These are phyloP conservation scores for Xenentodon cancila DNA, from an alignment of 2,797 vertebrate genomes.

Conservation along the genomic window DNA sequence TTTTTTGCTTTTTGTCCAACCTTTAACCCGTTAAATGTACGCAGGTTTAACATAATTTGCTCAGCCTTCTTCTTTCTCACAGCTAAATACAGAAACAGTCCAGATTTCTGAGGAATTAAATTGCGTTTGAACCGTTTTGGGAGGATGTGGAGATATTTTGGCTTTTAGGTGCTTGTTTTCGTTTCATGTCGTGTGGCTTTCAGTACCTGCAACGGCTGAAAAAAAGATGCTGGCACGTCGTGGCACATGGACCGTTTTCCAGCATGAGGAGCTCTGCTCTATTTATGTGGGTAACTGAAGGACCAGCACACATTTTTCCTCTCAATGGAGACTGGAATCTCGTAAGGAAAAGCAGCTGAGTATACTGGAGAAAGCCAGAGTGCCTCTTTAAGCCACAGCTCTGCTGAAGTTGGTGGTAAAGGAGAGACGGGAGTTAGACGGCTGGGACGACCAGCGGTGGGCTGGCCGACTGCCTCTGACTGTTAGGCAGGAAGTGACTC, in stretches of 20 bases:
- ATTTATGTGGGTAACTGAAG: slow-evolving; percentile 27
- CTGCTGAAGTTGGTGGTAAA: slow-evolving; percentile 28
- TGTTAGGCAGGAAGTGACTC: slow-evolving; percentile 67
- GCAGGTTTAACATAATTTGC: no score
- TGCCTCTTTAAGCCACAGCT: slow-evolving; percentile 24
- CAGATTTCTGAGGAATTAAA: neutral
- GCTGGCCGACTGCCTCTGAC: slow-evolving; percentile 46
- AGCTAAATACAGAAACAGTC: neutral
- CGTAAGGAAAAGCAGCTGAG: slow-evolving; percentile 57
- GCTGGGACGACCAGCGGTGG: slow-evolving; percentile 20
- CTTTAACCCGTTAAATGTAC: no score
- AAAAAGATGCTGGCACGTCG: no score
- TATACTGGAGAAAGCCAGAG: slow-evolving; percentile 4
- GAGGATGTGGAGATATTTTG: no score
- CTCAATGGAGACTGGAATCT: slow-evolving; percentile 13
- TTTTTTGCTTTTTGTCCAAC: no score
- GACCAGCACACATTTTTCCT: slow-evolving; percentile 10
- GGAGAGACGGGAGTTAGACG: slow-evolving; percentile 12
- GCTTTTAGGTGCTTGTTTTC: neutral
- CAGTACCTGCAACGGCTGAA: neutral
- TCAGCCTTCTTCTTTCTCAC: no score
- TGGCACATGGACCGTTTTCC: neutral
- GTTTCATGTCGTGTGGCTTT: neutral
- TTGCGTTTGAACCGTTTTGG: no score
- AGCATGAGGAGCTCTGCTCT: neutral